Conservation (phyloP, 2,113 vertebrate species). For the Platichthys flesus region DNA sequence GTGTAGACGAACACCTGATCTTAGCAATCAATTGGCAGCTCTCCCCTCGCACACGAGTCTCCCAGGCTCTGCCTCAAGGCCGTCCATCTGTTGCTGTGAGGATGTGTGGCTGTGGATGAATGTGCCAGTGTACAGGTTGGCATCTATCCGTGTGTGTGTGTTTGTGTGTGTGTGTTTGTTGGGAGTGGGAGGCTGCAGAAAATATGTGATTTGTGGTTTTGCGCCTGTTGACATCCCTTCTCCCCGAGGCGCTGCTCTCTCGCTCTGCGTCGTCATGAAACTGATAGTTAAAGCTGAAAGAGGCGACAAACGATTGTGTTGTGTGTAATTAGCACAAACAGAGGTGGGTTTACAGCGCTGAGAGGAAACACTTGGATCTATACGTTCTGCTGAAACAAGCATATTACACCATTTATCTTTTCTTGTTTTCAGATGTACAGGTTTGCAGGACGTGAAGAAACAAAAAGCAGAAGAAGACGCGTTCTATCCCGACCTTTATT, state of each 20-base stretch:
- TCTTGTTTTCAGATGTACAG: constrained; percentile 30
- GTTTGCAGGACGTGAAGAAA: constrained; percentile 20
- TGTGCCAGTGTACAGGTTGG: constrained; percentile 45
- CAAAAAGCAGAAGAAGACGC: constrained; percentile 32
- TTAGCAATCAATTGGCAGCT: constrained; percentile 68
- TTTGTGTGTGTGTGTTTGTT: not conserved
- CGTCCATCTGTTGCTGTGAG: constrained; percentile 77
- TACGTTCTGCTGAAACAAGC: constrained; percentile 37
- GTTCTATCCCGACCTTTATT: constrained; percentile 13
- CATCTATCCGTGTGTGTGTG: constrained; percentile 20
- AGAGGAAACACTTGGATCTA: constrained; percentile 19
- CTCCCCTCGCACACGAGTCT: constrained; percentile 49
- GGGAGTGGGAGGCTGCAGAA: constrained; percentile 51
- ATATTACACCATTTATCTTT: constrained; percentile 24
- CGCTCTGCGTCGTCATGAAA: constrained; percentile 38
- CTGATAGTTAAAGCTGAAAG: constrained; percentile 44
- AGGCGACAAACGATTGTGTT: constrained; percentile 37
- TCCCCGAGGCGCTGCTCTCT: constrained; percentile 45
- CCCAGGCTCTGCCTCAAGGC: constrained; percentile 72
- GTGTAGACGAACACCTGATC: constrained; percentile 78
- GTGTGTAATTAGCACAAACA: constrained; percentile 63
- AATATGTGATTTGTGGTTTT: constrained; percentile 56
- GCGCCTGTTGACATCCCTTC: constrained; percentile 39
- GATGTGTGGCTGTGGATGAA: constrained; percentile 48
- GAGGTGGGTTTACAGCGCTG: constrained; percentile 38